Conservation (phyloP, 2,113 vertebrate species). For the Connochaetes taurinus region DNA sequence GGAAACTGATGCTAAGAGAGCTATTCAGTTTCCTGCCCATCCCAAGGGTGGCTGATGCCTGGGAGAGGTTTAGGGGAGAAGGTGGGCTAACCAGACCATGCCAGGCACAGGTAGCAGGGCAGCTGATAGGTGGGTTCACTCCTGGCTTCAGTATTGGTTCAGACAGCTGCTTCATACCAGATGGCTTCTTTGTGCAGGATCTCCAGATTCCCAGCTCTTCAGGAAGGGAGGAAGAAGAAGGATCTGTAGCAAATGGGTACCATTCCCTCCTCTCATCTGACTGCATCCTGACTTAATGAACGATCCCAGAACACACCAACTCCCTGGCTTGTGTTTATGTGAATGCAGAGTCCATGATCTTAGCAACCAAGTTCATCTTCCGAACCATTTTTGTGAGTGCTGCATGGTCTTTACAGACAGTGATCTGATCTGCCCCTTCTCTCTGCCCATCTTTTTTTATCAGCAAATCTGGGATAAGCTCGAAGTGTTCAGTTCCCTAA, state of each 20-base stretch:
- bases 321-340: background rate
- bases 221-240: background rate
- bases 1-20: background rate
- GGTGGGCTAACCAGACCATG: background rate
- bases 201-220: background rate
- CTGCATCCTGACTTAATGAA: background rate
- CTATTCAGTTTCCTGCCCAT: background rate
- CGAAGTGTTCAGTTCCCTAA: background rate
- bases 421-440: background rate
- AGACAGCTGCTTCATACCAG: background rate
- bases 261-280: accelerated
- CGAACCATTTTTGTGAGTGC: constrained; percentile 25
- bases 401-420: background rate
- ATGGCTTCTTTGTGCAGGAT: background rate
- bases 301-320: background rate
- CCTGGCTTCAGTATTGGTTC: background rate
- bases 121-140: background rate
- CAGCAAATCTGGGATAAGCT: background rate
- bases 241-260: background rate
- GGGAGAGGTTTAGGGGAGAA: background rate
- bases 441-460: background rate
- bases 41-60: background rate
- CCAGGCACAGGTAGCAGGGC: background rate
- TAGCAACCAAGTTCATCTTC: constrained; percentile 36
- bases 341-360: background rate